A percentile compares a stretch with the other conserved stretches of the same genome.
These are phyloP conservation scores for Augochlorella aurata DNA, from an alignment of 2,888 invertebrate species.

Conservation along the genomic window DNA sequence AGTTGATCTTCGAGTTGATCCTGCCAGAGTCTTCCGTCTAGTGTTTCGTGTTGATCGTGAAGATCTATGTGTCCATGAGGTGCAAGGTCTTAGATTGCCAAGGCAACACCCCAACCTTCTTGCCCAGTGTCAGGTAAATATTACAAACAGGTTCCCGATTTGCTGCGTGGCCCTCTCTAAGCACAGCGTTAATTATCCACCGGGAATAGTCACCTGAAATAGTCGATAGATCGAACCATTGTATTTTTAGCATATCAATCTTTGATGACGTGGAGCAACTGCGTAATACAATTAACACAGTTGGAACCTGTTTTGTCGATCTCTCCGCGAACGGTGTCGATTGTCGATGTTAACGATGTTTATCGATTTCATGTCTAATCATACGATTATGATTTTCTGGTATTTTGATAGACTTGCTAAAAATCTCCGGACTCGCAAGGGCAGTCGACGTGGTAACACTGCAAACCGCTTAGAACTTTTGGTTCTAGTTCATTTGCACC, in stretches of 20 bases:
- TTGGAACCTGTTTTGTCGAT: background rate
- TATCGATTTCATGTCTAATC: background rate
- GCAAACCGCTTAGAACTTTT: constrained; percentile 93
- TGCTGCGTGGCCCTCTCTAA: background rate
- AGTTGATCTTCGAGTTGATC: background rate
- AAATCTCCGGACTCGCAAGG: constrained; percentile 91
- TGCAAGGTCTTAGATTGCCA: constrained; percentile 80
- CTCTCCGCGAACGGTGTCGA: background rate
- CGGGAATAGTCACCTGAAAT: background rate
- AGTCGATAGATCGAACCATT: background rate
- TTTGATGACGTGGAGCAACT: constrained; percentile 1
- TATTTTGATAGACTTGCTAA: constrained; percentile 87
- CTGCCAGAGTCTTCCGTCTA: background rate
- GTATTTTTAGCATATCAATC: background rate
- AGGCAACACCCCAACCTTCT: constrained; percentile 80
- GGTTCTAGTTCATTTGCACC: constrained; percentile 91
- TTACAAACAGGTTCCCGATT: constrained; percentile 9
- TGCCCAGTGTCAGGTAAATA: constrained; percentile 79
- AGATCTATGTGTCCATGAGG: constrained; percentile 81
- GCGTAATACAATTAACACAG: background rate
- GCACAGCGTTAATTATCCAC: background rate
- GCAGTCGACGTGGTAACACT: constrained; percentile 92
- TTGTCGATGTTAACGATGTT: too few relatives aligned
- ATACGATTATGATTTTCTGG: background rate
- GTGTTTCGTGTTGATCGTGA: constrained; percentile 36